Percentiles rank a stretch among this genome's conserved stretches.
phyloP scores from a whole-genome alignment of 2,113 vertebrate genomes.

The Alces alces region DNA sequence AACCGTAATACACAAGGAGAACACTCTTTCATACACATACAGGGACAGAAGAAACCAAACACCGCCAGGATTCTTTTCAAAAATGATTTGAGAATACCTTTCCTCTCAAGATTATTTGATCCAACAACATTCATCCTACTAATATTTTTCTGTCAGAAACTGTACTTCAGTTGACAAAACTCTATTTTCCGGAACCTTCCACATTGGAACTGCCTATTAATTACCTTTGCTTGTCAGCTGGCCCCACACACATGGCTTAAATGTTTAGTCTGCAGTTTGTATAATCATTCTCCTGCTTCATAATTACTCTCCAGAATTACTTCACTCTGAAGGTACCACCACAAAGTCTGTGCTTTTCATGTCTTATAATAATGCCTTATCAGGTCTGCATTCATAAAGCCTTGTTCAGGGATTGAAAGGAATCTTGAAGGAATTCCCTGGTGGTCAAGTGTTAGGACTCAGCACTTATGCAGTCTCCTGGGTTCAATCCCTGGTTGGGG shows the following conservation, averaged over 20 bases:
- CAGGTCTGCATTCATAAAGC: slow-evolving; percentile 35
- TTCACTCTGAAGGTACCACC: slow-evolving; percentile 57
- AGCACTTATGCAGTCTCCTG: not conserved
- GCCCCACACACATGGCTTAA: slow-evolving; percentile 73
- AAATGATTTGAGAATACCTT: slow-evolving; percentile 28
- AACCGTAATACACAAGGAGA: slow-evolving; percentile 23
- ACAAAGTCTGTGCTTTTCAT: slow-evolving; percentile 48
- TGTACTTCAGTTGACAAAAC: slow-evolving; percentile 65
- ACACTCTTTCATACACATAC: not conserved
- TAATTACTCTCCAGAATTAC: slow-evolving; percentile 69
- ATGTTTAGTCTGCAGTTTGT: slow-evolving; percentile 84
- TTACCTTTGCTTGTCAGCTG: slow-evolving; percentile 80
- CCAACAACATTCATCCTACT: slow-evolving; percentile 55
- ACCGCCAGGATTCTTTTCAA: not conserved
- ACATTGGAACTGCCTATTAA: slow-evolving; percentile 78
- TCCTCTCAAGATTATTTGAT: slow-evolving; percentile 33
- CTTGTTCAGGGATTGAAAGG: not conserved
- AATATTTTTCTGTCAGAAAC: slow-evolving; percentile 59
- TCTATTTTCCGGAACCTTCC: slow-evolving; percentile 74
- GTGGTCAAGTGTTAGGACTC: not conserved
- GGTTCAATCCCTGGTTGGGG: not conserved
- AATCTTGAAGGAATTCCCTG: not conserved
- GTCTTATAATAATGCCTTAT: slow-evolving; percentile 48
- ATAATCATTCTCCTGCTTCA: slow-evolving; percentile 76
- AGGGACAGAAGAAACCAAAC: slow-evolving; percentile 33